A percentile compares a stretch with the other conserved stretches of the same genome.
Conservation (phyloP, 2,113 vertebrate genomes). For the Caloenas nicobarica region DNA sequence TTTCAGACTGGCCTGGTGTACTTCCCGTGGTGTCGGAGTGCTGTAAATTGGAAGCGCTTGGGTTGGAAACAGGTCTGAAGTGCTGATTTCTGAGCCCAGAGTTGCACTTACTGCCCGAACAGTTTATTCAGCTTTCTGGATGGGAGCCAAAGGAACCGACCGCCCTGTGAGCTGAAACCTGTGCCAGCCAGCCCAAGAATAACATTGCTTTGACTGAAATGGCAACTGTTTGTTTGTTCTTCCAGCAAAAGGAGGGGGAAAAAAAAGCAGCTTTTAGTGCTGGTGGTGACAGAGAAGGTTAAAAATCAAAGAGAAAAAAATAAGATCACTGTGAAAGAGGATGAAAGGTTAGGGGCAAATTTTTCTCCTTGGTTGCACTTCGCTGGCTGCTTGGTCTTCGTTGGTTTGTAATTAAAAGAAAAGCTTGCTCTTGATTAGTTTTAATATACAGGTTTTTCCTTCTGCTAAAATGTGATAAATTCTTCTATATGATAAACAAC, state of each 20-base stretch:
- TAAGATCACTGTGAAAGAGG: not conserved
- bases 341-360: not conserved
- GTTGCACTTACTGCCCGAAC: not conserved
- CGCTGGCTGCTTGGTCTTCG: not conserved
- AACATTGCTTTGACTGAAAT: constrained; percentile 60
- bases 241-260: not conserved
- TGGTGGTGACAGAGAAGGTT: constrained; percentile 51
- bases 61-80: constrained; percentile 32
- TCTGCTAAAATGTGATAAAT: not conserved
- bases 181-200: constrained; percentile 57
- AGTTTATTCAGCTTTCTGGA: constrained; percentile 44
- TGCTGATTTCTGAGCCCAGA: constrained; percentile 7
- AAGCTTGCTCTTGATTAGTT: not conserved
- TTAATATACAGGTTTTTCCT: not conserved
- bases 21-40: constrained; percentile 8
- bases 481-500: not conserved
- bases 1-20: not conserved
- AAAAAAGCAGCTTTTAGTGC: constrained; percentile 19
- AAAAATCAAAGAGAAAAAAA: not conserved
- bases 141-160: constrained; percentile 47
- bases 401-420: not conserved
- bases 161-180: constrained; percentile 38
- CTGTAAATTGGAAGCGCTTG: constrained; percentile 10
- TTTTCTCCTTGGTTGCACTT: not conserved
- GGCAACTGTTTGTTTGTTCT: constrained; percentile 70